Conservation (phyloP, 2,888 invertebrate species). For the Phorcus lineatus region DNA sequence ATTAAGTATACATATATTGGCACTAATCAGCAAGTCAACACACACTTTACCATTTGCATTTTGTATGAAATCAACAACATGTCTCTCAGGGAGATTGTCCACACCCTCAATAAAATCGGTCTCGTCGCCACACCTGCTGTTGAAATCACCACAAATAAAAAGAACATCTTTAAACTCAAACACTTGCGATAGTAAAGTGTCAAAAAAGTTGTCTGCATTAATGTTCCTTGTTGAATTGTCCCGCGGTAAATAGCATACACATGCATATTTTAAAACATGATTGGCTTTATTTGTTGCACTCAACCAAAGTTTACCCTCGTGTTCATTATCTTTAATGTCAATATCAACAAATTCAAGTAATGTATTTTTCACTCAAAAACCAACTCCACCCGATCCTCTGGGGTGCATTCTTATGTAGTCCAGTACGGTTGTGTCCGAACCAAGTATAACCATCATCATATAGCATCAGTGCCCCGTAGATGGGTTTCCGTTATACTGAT, state of each 20-base stretch:
- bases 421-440: neutral
- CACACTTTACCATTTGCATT: no score
- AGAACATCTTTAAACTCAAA: neutral
- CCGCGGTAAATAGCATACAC: neutral
- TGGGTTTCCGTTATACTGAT: neutral
- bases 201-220: neutral
- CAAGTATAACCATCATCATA: no score
- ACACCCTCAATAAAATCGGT: no score
- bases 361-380: neutral
- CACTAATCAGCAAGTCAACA: no score
- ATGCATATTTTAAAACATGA: neutral
- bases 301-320: neutral
- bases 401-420: neutral
- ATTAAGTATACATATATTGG: no score
- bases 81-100: no score
- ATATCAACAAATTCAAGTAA: neutral
- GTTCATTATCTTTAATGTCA: neutral
- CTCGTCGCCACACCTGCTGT: neutral
- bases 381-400: neutral
- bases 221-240: conserved; percentile 14
- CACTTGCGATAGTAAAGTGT: neutral
- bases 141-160: conserved; percentile 17
- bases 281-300: neutral
- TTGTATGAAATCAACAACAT: no score
- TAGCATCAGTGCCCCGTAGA: neutral